Evolutionary conservation across 2,113 vertebrate species (phyloP), one percentile per base, ranked within the genome.

Genomic region (Apeltes quadracus): DNA sequence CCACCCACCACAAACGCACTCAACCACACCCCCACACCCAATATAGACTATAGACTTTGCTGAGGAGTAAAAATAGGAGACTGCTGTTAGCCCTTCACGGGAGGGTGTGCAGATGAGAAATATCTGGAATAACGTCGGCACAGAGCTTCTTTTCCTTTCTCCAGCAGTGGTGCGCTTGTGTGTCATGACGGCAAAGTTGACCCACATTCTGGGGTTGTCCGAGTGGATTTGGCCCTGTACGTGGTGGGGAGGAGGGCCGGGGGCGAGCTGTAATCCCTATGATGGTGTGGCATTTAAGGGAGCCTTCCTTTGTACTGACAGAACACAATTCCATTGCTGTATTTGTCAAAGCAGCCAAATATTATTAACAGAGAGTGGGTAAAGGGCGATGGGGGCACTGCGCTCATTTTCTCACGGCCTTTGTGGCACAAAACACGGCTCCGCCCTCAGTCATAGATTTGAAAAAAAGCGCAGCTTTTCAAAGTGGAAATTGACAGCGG

Each of bases 171-270:
- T 38, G 68, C 46, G 61, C 56, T 36, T 23, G 57, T 29, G 38
- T 43, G 27, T 29, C 20, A 61, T 55, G n/a, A 77, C 66, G 67
- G 79, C 56, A 38, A 73, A 79, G 58, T 23, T 84, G 88, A 88
- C 83, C 89, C 87, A 87, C 76, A 89, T 88, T 84, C 80, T 68
- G 50, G 32, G 64, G 61, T 66, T 18, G 50, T 75, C 75, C 44
- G 20, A 1, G 64, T 81, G 82, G 84, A 83, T 85, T 74, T 81
- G 68, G 69, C 74, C 72, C 65, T 3, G 32, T 75, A 38, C 50
- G 34, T 61, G 54, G 61, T 20, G 29, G 6, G 70, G 51, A 65
- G 56, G 76, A 50, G 56, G 32, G 29, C 50, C 27, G 20, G 2
- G 54, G 6, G 29, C 3, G n/a, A 23, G 76, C 68, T 71, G 69